Conservation (phyloP, 2,113 vertebrate genomes). For the Heterotis niloticus region DNA sequence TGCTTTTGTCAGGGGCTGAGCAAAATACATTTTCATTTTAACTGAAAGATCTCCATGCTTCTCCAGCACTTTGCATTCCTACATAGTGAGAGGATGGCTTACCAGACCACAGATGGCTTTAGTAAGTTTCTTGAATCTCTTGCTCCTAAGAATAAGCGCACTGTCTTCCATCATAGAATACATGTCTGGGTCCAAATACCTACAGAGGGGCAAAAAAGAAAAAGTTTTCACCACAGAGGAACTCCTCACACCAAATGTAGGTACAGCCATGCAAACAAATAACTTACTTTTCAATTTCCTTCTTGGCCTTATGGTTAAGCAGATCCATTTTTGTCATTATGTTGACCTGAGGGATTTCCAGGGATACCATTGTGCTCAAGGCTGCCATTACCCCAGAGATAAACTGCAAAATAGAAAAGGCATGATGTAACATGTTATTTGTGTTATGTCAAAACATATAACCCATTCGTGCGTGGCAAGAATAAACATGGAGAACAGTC, state of each 20-base stretch:
- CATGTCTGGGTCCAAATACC: constrained; percentile 96
- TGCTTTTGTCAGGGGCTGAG: no score
- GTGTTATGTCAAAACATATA: neutral
- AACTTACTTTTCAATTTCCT: constrained; percentile 93
- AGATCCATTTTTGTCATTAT: constrained; percentile 99
- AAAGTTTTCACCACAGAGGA: neutral
- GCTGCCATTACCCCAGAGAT: constrained; percentile 94
- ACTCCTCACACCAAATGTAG: neutral
- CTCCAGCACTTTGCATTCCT: neutral
- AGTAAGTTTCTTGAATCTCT: constrained; percentile 87
- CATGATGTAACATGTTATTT: no score
- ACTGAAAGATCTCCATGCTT: no score
- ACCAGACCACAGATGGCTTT: constrained; percentile 90
- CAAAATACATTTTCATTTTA: neutral
- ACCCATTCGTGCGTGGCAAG: neutral
- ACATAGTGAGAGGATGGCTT: constrained; percentile 42
- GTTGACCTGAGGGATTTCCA: constrained; percentile 94
- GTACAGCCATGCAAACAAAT: neutral
- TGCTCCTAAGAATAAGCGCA: constrained; percentile 71
- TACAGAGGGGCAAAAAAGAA: constrained; percentile 42
- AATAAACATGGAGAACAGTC: neutral
- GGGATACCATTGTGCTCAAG: constrained; percentile 86
- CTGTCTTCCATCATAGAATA: constrained; percentile 91
- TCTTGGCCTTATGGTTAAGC: constrained; percentile 87
- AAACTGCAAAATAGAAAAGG: constrained; percentile 67